Base-by-base conservation (phyloP, 2,888 invertebrate genomes). In the Proisotoma minuta region DNA sequence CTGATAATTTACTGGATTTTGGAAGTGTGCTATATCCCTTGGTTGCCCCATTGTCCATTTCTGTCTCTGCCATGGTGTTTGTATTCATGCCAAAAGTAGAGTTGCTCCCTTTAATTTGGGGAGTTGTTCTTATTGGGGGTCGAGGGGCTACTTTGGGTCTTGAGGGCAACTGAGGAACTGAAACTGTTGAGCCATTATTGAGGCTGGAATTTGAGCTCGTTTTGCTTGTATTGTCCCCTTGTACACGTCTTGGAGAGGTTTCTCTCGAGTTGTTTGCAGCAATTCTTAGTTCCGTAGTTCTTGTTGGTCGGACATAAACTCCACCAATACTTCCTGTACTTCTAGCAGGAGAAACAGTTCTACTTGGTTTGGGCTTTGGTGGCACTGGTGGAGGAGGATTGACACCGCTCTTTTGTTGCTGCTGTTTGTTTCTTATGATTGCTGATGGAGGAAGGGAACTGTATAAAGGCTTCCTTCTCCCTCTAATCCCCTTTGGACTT, bases 121-220 rank as follows among this genome's bases (percentile, higher is more conserved):
- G 65, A 3, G 69, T 59, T 0, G 70, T 70, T 23, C 73, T 57
- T 1, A 71, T 67, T 2, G 73, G 73, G 2, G 73, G 73, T 59
- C 71, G 72, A 18, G 73, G 73, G 2, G 73, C 72, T 20, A 70
- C 65, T 65, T 72, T 73, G 3, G 65, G 65, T 10, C 66, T 51
- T 3, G n/a, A n/a, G n/a, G n/a, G n/a, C n/a, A n/a, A n/a, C n/a
- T n/a, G n/a, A n/a, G n/a, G n/a, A n/a, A n/a, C n/a, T n/a, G n/a
- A n/a, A n/a, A n/a, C n/a, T n/a, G n/a, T n/a, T n/a, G n/a, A n/a
- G n/a, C n/a, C n/a, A n/a, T n/a, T n/a, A n/a, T 70, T 68, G 5
- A 73, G 40, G 47, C 68, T 69, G 2, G 71, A 71, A 40, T 59
- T 65, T 1, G 71, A 66, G 24, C 68, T 70, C 2, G 63, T 70